Conservation (phyloP, 2,888 invertebrate species). For the Hydriomena furcata region DNA sequence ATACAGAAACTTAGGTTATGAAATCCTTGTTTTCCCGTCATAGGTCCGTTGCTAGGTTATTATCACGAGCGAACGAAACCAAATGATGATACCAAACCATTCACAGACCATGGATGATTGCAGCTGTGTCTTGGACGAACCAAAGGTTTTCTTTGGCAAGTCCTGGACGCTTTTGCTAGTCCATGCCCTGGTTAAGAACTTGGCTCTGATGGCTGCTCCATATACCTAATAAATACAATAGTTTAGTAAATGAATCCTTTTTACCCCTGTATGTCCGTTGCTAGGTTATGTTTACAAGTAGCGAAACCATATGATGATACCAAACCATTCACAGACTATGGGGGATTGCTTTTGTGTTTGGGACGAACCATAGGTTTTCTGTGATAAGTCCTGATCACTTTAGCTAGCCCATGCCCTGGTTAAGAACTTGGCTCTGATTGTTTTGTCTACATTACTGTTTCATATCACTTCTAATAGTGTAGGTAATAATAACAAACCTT, state of each 20-base stretch:
- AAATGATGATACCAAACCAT: constrained; percentile 84
- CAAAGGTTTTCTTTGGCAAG: constrained; percentile 74
- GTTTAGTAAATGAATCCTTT: constrained; percentile 2
- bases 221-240: constrained; percentile 31
- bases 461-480: no score
- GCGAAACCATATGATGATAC: constrained; percentile 71
- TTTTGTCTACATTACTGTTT: no score
- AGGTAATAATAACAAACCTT: no score
- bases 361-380: constrained; percentile 75
- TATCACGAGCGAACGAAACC: constrained; percentile 19
- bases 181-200: constrained; percentile 77
- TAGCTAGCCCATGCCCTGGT: constrained; percentile 74
- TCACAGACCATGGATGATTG: constrained; percentile 79
- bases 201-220: constrained; percentile 74
- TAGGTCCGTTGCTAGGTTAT: constrained; percentile 8
- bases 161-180: constrained; percentile 51
- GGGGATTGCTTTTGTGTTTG: constrained; percentile 54
- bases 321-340: constrained; percentile 84
- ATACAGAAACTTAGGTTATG: neutral
- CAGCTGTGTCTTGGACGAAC: constrained; percentile 50
- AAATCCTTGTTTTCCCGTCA: constrained; percentile 6
- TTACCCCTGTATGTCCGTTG: constrained; percentile 1
- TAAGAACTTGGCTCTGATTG: constrained; percentile 79
- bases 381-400: constrained; percentile 46
- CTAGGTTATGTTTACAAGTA: constrained; percentile 10